Percentiles rank a stretch among this genome's conserved stretches.
phyloP scores from a whole-genome alignment of 2,797 vertebrate species.

The Galaxias olidus region DNA sequence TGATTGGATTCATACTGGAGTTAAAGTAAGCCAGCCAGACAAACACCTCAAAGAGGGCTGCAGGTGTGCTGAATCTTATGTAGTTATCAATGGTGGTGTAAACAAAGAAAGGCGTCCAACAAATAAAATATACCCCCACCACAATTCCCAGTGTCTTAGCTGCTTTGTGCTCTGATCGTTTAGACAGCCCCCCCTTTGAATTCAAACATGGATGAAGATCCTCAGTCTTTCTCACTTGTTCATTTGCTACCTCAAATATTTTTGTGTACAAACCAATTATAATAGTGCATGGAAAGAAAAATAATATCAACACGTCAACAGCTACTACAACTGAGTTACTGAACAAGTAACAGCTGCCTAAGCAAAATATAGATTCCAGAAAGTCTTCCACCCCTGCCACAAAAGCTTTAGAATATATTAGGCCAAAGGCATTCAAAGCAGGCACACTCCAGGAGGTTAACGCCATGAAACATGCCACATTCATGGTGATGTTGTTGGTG shows the following conservation, averaged over 20 bases:
- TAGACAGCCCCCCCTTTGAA: slow-evolving; percentile 10
- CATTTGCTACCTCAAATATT: slow-evolving; percentile 68
- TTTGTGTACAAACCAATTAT: slow-evolving; percentile 63
- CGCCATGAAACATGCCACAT: slow-evolving; percentile 56
- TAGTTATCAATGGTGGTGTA: slow-evolving; percentile 52
- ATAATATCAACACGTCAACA: slow-evolving; percentile 64
- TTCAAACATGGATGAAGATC: slow-evolving; percentile 20
- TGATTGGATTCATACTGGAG: slow-evolving; percentile 64
- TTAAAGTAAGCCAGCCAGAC: slow-evolving; percentile 66
- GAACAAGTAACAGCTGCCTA: slow-evolving; percentile 58
- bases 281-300: slow-evolving; percentile 61
- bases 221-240: slow-evolving; percentile 52
- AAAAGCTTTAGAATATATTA: slow-evolving; percentile 69
- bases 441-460: slow-evolving; percentile 66
- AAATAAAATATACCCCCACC: slow-evolving; percentile 59
- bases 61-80: slow-evolving; percentile 53
- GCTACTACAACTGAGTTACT: slow-evolving; percentile 72
- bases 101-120: slow-evolving; percentile 65
- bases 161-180: slow-evolving; percentile 61
- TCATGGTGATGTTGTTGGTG: slow-evolving; percentile 54
- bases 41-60: slow-evolving; percentile 52
- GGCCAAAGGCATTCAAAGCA: slow-evolving; percentile 58
- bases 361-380: slow-evolving; percentile 58
- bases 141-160: slow-evolving; percentile 65
- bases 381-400: slow-evolving; percentile 60